Evolutionary conservation across 2,888 invertebrate genomes (phyloP), one percentile per base, ranked within the genome.

Genomic region (Drosophila percnosoma): DNA sequence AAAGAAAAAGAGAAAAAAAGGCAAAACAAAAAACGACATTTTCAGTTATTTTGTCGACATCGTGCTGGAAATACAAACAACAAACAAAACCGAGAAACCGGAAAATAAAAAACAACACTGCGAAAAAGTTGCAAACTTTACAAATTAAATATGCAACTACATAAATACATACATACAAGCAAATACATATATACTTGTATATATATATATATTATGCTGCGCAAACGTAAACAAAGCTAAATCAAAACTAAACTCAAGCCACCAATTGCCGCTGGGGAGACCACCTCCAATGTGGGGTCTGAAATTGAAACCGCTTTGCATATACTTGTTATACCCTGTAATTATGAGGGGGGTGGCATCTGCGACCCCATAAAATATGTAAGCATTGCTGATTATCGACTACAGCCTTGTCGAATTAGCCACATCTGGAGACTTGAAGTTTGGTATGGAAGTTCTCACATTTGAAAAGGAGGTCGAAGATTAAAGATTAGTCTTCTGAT

Each of bases 41-140:
- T 73, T 61, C 53, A 58, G 52, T 55, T 68, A 61, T 67, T 65
- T 51, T 53, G 73, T 24, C 65, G 38, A 67, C 59, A 52, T 33
- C 76, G 80, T 84, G 81, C 62, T 38, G 69, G 54, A 66, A 73
- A 73, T 81, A 75, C 53, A 53, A 77, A 65, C 36, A 67, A 24
- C 18, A 40, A 13, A 42, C 34, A 42, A 31, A 71, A 52, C 71
- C 49, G 36, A 66, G 68, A 68, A 66, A 79, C 74, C 64, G 74
- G 74, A 74, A 74, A 74, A 69, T 29, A 13, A 64, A 51, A 68
- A 38, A 59, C 34, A 68, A 36, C 34, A 67, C 36, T 58, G 21
- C 29, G 31, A 36, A 53, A 63, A 63, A 53, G 33, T 51, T 15
- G 51, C 65, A 60, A 60, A 60, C 40, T 60, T 45, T 42, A 51